Percentiles rank a stretch among this genome's conserved stretches.
phyloP scores from a whole-genome alignment of 2,888 invertebrate species.

The Scaptomyza tumidula region DNA sequence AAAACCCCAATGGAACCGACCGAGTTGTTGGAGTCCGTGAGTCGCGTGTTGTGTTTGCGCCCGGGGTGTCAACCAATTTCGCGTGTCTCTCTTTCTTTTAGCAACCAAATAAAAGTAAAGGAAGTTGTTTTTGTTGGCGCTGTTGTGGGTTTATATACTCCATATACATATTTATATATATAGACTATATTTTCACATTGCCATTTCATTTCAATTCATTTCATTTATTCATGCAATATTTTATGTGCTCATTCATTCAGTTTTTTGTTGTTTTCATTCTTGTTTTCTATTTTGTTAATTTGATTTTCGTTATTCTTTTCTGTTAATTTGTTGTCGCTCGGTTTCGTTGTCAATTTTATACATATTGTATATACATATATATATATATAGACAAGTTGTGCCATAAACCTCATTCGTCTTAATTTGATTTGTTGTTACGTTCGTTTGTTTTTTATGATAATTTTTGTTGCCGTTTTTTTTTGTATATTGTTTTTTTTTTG shows the following conservation, averaged over 20 bases:
- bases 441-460: conserved; percentile 50
- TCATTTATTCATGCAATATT: conserved; percentile 79
- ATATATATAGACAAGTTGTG: conserved; percentile 50
- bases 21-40: conserved; percentile 22
- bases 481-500: conserved; percentile 6
- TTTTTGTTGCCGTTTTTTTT: conserved; percentile 12
- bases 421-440: conserved; percentile 64
- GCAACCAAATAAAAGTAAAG: conserved; percentile 16
- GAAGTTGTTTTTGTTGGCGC: conserved; percentile 60
- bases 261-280: conserved; percentile 33
- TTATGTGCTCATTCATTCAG: conserved; percentile 70
- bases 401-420: conserved; percentile 75
- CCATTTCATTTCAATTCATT: conserved; percentile 79
- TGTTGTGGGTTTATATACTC: conserved; percentile 33
- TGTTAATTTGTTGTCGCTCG: conserved; percentile 69
- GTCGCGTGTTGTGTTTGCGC: conserved; percentile 62
- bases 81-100: conserved; percentile 53
- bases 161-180: conserved; percentile 30
- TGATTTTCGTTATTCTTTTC: too few relatives aligned
- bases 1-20: conserved; percentile 28
- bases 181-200: conserved; percentile 61
- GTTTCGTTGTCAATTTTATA: conserved; percentile 61
- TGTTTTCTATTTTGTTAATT: not conserved
- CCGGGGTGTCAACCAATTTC: conserved; percentile 77
- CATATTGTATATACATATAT: conserved; percentile 40